Base-by-base conservation (phyloP, 2,888 invertebrate genomes). In the Diploptera punctata region DNA sequence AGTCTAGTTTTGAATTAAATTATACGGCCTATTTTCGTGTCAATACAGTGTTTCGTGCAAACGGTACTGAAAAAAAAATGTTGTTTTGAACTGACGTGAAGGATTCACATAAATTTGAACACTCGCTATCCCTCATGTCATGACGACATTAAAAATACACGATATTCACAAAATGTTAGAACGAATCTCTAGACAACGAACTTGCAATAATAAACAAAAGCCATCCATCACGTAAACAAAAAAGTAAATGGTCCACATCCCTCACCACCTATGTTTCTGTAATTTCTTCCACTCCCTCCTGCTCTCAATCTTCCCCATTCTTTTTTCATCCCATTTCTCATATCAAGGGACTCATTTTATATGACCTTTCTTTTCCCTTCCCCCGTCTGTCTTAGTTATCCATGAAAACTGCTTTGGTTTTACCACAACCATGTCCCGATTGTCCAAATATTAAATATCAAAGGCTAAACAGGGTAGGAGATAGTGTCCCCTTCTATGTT, bases 361-460 rank as follows among this genome's bases (percentile, higher is more conserved):
- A 52, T 52, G 24, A 52, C 52, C 52, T 52, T 52, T 49, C 49
- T 49, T 18, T n/a, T 49, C 52, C 13, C 52, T 9, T 7, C 3
- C 24, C 10, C 5, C 2, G 9, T n/a, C n/a, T n/a, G n/a, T n/a
- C n/a, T n/a, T n/a, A n/a, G n/a, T 24, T 24, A 5, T 16, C 52
- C 52, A 10, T 52, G 24, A 52, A 52, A 9, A 52, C 7, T 9
- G 24, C 13, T 24, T 52, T 52, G 2, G 24, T 52, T 52, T 1
- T 24, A 9, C 52, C 52, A 52, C 52, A 52, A 52, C 10, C 52
- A 24, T 24, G 24, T 13, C 52, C 13, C 24, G 4, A 7, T 52
- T 52, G 52, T 52, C 24, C 52, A 24, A 21, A 52, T 52, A 52
- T 52, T 52, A 52, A 52, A 52, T 52, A 52, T 21, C 2, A 24